Evolutionary conservation across 1,140 invertebrate genomes (phyloP), one percentile per base, ranked within the genome.

Genomic region (Drosophila murphyi): DNA sequence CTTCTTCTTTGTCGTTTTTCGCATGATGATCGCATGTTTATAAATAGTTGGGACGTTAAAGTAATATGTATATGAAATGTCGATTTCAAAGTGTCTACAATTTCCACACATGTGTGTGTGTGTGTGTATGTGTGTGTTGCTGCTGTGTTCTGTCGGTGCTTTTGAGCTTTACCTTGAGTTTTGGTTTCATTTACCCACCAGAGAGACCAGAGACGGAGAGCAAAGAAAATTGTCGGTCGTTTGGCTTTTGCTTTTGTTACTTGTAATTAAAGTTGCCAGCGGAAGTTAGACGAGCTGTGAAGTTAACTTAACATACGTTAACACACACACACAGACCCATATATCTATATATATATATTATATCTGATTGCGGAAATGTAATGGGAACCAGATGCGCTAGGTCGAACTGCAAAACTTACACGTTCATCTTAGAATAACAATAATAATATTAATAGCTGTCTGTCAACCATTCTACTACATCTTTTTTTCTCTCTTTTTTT

Each of bases 191-290:
- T 87, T 87, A 88, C 83, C 69, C 43, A 70, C 34, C 34, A 34
- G 34, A 34, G 5, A 34, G 20, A 20, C 20, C 3, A 43, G 39
- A 43, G 39, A 43, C 48, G 43, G 54, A 39, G n/a, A 70, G 45
- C 50, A 51, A 74, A 87, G 83, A 87, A 88, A 82, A 87, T 74
- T 64, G 79, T 76, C 68, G 69, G 76, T 63, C 74, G 61, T 69
- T 72, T 59, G 56, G 60, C 39, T 47, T 39, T 68, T 50, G 47
- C 45, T 67, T 57, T 70, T 69, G 59, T 75, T 71, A 45, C 60
- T 81, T 83, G 85, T 88, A 88, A 87, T 87, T 83, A 88, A 82
- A 87, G 83, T 88, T 70, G 67, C 61, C 83, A 87, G 79, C 82
- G 82, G 82, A 87, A 87, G 83, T 87, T 78, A 74, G 72, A 50